Evolutionary conservation across 2,113 vertebrate genomes (phyloP), one percentile per base, ranked within the genome.

Genomic region (Thamnophis sirtalis): DNA sequence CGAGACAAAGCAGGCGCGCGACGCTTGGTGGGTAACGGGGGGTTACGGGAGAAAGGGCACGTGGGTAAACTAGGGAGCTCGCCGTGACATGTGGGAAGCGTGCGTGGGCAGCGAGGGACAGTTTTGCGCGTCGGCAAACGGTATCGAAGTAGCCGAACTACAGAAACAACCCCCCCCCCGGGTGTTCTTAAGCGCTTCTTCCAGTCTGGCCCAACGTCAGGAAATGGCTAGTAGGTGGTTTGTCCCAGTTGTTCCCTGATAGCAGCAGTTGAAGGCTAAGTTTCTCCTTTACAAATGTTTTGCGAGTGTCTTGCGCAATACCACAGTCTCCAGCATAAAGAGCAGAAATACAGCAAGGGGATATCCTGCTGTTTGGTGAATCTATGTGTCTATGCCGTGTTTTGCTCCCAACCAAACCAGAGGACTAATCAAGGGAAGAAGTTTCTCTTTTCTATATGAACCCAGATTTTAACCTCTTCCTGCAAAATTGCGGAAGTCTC

Each of bases 1-100:
- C 0, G 99, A 99, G 94, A 99, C 99, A 13, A 99, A 99, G 97
- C 98, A 98, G 96, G 98, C 98, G 93, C 96, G 99, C 89, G 99
- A 99, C 94, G 97, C 98, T 48, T 99, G 99, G 99, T 99, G 95
- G 97, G 91, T 89, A 11, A n/a, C 0, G 19, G 6, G 1, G 28
- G 86, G 58, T 2, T 24, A 21, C 0, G 33, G 33, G 22, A 24
- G 11, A 24, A 55, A 1, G 48, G 28, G 38, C 24, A 49, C 9
- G 38, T 22, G 19, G 53, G 80, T 38, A 21, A 80, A 43, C 7
- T 8, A 21, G 73, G n/a, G 6, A 38, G 22, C 43, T 48, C 84
- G 0, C 9, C 43, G 19, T 49, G 63, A 68, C 48, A 2, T 49
- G 43, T 9, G 48, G 24, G 50, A 26, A n/a, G n/a, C n/a, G n/a